Percentiles rank a stretch among this genome's conserved stretches.
These are phyloP conservation scores for Hydriomena furcata DNA, from an alignment of 2,888 invertebrate genomes.

Conservation along the genomic window DNA sequence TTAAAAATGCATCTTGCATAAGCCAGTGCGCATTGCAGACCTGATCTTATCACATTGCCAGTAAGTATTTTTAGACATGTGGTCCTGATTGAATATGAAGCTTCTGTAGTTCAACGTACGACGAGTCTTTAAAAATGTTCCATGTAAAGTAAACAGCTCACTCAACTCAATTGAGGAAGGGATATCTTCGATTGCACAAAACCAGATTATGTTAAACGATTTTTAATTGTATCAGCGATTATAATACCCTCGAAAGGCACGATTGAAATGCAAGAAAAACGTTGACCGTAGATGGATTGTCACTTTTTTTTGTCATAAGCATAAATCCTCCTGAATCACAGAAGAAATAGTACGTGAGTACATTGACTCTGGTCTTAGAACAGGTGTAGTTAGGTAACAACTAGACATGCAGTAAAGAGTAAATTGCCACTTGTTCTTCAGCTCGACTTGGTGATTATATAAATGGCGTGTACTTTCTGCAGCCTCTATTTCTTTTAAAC, in stretches of 20 bases:
- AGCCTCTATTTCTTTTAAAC: conserved; percentile 34
- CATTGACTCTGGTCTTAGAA: conserved; percentile 21
- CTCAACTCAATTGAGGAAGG: background rate
- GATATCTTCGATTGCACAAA: background rate
- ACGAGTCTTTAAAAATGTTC: background rate
- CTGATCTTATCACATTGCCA: conserved; percentile 16
- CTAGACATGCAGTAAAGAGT: conserved; percentile 27
- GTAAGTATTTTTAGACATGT: conserved; percentile 33
- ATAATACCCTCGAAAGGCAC: background rate
- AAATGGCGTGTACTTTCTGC: conserved; percentile 21
- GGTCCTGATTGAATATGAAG: conserved; percentile 28
- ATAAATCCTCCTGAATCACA: background rate
- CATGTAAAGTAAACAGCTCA: background rate
- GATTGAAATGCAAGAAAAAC: conserved; percentile 8
- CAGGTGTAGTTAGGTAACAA: conserved; percentile 50
- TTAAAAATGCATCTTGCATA: conserved; percentile 28
- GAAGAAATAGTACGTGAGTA: conserved; percentile 1
- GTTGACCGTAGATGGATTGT: background rate
- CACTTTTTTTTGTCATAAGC: background rate
- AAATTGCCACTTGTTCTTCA: conserved; percentile 28
- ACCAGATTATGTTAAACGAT: background rate
- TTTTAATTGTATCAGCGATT: background rate
- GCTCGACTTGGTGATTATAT: conserved; percentile 20
- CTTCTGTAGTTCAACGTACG: conserved; percentile 33
- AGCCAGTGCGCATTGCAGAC: conserved; percentile 7